Evolutionary conservation across 2,797 vertebrate species (phyloP), one percentile per base, ranked within the genome.

Genomic region (Sibirionetta formosa): DNA sequence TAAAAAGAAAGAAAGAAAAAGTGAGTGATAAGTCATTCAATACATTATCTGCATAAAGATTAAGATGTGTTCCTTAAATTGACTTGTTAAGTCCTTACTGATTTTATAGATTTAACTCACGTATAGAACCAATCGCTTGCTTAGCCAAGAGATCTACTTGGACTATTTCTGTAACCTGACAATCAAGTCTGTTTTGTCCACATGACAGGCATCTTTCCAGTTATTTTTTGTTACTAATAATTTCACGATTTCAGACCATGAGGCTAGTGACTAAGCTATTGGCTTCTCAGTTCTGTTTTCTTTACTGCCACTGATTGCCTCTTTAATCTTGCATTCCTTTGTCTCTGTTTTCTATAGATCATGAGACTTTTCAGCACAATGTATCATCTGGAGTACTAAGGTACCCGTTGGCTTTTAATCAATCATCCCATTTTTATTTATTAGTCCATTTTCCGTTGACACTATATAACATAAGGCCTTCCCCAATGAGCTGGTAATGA

Each of bases 381-480:
- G 78, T 93, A 82, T 93, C 63, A 89, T 82, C 75, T 93, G 38
- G 35, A 91, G 35, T 85, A 53, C 63, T 92, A 61, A 46, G 54
- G 33, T 38, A 84, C 50, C 86, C 73, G 38, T 57, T 92, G 65
- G 76, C 56, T 95, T 87, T 91, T 93, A 94, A 94, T 96, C 89
- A 91, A 53, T 94, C 89, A 89, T 73, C 14, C 36, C 38, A 85
- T 94, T 96, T 94, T 70, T 94, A 87, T 84, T 90, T 92, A 80
- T 91, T 91, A 94, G 78, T 60, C 48, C 44, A 20, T 75, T 75
- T 94, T 87, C 64, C 53, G 48, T 29, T 82, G 87, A 42, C 44
- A 60, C 13, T 40, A n/a, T 33, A 31, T 20, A 77, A 46, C 64
- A 70, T 12, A 70, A 77, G 44, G 60, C 51, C 38, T 70, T 82